Base-by-base conservation (phyloP, 2,113 vertebrate species). In the Abramis brama region DNA sequence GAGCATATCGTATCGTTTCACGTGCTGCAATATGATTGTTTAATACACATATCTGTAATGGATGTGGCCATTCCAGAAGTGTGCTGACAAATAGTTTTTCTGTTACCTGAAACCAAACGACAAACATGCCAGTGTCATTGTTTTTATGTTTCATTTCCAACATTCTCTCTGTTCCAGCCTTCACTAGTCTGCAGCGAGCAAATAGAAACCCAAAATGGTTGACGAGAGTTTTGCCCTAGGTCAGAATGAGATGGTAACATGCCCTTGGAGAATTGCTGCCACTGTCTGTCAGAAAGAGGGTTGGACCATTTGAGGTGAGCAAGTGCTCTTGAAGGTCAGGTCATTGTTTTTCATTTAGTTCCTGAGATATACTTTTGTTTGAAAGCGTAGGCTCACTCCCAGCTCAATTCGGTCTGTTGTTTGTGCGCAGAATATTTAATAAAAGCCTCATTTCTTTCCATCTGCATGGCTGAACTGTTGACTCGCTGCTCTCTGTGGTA, bases 331-430 rank as follows among this genome's bases (percentile, higher is more conserved):
- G 85, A 80, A 86, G 77, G 66, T 80, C 64, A 59, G 52, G 43
- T 73, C 23, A 79, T 80, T 79, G 59, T 71, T 80, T 86, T 71
- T 71, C 64, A 80, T 71, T 86, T 73, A 4, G 64, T 79, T 79
- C 84, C 33, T 80, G 76, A 70, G 50, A 59, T 59, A 70, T 70
- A 80, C 75, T 85, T 66, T 71, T 59, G 36, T 33, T 59, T 64
- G 50, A 79, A 64, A 57, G 45, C 7, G 3, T 43, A 68, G 43
- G 30, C 47, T 23, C 39, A 19, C 76, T 79, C 33, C 12, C 62
- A 70, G 52, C 50, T 79, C 33, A 71, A 73, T 60, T 86, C 36
- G 6, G 50, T 70, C 21, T 47, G 52, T 23, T 57, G 62, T 79
- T 70, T 79, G 59, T 85, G 60, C 4, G 8, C 4, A 27, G 57